A percentile compares a stretch with the other conserved stretches of the same genome.
These are phyloP conservation scores for Eurystomus glaucurus DNA, from an alignment of 2,797 vertebrate species.

Conservation along the genomic window DNA sequence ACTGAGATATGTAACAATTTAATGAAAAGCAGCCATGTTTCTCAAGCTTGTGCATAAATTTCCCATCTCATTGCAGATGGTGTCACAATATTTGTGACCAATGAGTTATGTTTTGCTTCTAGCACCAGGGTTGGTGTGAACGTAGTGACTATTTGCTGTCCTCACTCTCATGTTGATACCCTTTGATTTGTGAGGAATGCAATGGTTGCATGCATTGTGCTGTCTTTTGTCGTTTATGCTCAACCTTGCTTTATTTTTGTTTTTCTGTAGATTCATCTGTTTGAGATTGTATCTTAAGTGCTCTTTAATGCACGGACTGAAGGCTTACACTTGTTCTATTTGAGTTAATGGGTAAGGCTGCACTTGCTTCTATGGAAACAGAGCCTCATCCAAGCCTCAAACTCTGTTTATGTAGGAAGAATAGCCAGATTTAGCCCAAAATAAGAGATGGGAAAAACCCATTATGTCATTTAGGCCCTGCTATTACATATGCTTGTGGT, in stretches of 20 bases:
- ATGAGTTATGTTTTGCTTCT: background rate
- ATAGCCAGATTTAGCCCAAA: background rate
- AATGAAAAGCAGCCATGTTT: background rate
- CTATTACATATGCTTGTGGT: background rate
- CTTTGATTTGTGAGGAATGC: background rate
- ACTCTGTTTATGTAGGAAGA: conserved; percentile 2
- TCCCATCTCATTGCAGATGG: background rate
- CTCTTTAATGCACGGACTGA: background rate
- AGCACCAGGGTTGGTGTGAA: background rate
- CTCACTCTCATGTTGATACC: background rate
- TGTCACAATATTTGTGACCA: background rate
- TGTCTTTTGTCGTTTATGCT: background rate
- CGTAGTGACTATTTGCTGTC: background rate
- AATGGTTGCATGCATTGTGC: background rate
- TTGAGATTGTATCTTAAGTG: background rate
- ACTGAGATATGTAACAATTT: background rate
- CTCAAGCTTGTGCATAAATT: background rate
- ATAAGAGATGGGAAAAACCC: background rate
- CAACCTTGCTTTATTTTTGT: background rate
- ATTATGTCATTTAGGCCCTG: background rate
- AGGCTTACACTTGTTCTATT: background rate
- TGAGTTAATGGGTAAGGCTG: background rate
- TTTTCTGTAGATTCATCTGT: background rate
- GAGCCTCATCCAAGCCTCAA: background rate
- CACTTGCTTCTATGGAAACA: background rate